A percentile compares a stretch with the other conserved stretches of the same genome.
phyloP scores from a whole-genome alignment of 2,888 invertebrate genomes.

The Melanotus villosus region DNA sequence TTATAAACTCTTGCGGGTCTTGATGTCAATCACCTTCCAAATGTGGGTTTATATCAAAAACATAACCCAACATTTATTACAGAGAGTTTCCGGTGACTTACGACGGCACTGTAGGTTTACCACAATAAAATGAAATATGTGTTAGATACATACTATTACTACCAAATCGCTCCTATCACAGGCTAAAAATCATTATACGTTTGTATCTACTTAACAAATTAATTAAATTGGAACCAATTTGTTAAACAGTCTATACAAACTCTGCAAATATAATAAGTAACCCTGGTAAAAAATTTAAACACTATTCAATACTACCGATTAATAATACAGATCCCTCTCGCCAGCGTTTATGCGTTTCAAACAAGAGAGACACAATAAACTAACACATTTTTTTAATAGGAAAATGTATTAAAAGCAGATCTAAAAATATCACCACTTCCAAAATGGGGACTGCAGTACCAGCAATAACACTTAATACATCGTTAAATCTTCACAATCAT shows the following conservation, averaged over 20 bases:
- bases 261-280: slow-evolving; percentile 24
- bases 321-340: slow-evolving; percentile 11
- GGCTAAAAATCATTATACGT: slow-evolving; percentile 35
- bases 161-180: slow-evolving; percentile 35
- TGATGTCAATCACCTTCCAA: too few relatives aligned
- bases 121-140: neutral
- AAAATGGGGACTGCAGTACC: slow-evolving; percentile 24
- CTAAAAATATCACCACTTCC: slow-evolving; percentile 30
- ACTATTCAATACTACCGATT: slow-evolving; percentile 24
- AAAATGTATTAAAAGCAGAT: slow-evolving; percentile 23
- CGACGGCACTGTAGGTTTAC: too few relatives aligned
- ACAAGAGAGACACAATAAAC: neutral
- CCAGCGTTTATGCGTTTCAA: neutral
- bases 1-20: too few relatives aligned
- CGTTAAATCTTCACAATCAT: neutral
- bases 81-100: too few relatives aligned
- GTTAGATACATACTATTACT: neutral
- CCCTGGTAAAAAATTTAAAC: slow-evolving; percentile 28
- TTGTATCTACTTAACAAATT: slow-evolving; percentile 19
- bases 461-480: slow-evolving; percentile 14
- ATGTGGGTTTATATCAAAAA: too few relatives aligned
- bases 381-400: slow-evolving; percentile 13
- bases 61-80: too few relatives aligned
- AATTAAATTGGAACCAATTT: neutral
- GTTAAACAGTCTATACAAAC: slow-evolving; percentile 15